Conservation (phyloP, 1,140 invertebrate species). For the Hyphantria cunea region DNA sequence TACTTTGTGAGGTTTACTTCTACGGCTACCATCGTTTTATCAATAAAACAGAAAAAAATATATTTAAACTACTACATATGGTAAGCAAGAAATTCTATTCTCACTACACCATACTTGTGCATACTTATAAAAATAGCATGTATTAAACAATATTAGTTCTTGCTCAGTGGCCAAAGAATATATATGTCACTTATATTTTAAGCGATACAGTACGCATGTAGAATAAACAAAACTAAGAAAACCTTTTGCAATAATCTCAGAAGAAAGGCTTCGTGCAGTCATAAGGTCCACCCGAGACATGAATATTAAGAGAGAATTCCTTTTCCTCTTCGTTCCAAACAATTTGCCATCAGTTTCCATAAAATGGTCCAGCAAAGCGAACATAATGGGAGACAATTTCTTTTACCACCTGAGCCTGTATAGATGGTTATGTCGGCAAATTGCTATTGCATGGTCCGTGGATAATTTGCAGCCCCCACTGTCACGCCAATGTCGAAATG, state of each 20-base stretch:
- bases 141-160: neutral
- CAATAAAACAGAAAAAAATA: too few relatives aligned
- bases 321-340: slow-evolving; percentile 45
- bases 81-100: too few relatives aligned
- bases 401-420: slow-evolving; percentile 47
- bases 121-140: neutral
- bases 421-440: slow-evolving; percentile 19
- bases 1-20: too few relatives aligned
- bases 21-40: too few relatives aligned
- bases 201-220: slow-evolving; percentile 20
- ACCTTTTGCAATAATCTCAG: slow-evolving; percentile 30
- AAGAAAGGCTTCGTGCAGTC: slow-evolving; percentile 33
- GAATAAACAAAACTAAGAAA: slow-evolving; percentile 29
- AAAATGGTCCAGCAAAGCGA: slow-evolving; percentile 47
- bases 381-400: slow-evolving; percentile 53
- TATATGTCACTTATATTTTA: slow-evolving; percentile 24
- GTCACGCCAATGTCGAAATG: slow-evolving; percentile 16
- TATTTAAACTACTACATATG: too few relatives aligned
- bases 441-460: slow-evolving; percentile 21
- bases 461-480: slow-evolving; percentile 23
- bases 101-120: too few relatives aligned
- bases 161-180: slow-evolving; percentile 3
- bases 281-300: slow-evolving; percentile 42
- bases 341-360: slow-evolving; percentile 52
- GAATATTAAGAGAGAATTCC: slow-evolving; percentile 45